Conservation (phyloP, 2,888 invertebrate species). For the Invenusta paracnida region DNA sequence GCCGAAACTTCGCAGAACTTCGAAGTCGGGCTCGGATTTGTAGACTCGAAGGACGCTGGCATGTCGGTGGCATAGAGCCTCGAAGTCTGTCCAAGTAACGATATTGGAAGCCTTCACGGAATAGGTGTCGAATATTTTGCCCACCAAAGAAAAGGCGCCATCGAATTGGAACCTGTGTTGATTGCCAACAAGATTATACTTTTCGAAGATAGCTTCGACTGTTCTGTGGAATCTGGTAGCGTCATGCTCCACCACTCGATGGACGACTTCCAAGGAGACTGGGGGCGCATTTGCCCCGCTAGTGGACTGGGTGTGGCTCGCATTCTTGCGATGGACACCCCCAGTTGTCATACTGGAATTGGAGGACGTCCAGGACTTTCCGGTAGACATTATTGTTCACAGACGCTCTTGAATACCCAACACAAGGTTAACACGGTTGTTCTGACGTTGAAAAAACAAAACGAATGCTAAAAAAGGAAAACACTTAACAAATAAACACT, state of each 20-base stretch:
- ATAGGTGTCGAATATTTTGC: not conserved
- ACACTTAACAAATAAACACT: too few relatives aligned
- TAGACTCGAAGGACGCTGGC: not conserved
- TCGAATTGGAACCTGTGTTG: not conserved
- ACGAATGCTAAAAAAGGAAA: too few relatives aligned
- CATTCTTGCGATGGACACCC: too few relatives aligned
- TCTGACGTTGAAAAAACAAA: too few relatives aligned
- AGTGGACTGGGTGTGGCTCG: too few relatives aligned
- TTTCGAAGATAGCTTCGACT: slow-evolving; percentile 27
- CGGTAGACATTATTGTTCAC: too few relatives aligned
- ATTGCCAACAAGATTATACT: not conserved
- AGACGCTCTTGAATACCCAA: too few relatives aligned
- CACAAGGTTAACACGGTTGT: too few relatives aligned
- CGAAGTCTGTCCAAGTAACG: not conserved
- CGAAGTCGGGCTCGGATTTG: not conserved
- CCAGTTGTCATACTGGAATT: too few relatives aligned
- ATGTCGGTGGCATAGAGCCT: not conserved
- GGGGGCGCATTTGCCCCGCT: not conserved
- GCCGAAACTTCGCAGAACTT: not conserved
- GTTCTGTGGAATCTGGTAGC: slow-evolving; percentile 17
- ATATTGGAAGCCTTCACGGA: not conserved
- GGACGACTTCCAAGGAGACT: not conserved
- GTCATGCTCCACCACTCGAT: slow-evolving; percentile 1
- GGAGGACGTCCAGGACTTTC: too few relatives aligned
- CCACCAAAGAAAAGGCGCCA: not conserved